Conservation (phyloP, 1,140 invertebrate genomes). For the Dinoponera quadriceps region DNA sequence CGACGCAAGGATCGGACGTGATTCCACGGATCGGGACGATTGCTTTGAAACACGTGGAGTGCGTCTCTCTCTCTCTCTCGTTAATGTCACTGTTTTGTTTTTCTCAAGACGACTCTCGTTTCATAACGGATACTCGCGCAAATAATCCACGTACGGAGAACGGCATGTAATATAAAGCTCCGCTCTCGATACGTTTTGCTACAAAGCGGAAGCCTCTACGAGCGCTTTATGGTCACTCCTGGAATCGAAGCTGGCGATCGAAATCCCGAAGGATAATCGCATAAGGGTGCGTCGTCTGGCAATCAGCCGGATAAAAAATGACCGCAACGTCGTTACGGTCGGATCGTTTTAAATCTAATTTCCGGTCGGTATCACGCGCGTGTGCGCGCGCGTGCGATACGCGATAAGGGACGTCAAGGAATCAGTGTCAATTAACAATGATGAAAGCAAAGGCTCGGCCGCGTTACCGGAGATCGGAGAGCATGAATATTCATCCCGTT, state of each 20-base stretch:
- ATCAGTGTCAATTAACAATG: slow-evolving; percentile 75
- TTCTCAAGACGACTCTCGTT: background rate
- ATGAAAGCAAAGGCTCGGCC: slow-evolving; percentile 75
- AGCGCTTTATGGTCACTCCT: slow-evolving; percentile 1
- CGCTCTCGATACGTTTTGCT: background rate
- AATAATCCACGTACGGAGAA: too few relatives aligned
- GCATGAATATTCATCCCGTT: slow-evolving; percentile 73
- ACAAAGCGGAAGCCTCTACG: slow-evolving; percentile 12
- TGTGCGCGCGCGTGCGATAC: slow-evolving; percentile 33
- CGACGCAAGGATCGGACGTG: background rate
- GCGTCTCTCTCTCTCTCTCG: background rate
- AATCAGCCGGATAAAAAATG: slow-evolving; percentile 67
- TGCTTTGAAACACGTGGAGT: background rate
- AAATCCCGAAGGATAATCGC: slow-evolving; percentile 50
- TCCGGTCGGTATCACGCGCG: slow-evolving; percentile 54
- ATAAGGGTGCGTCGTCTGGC: slow-evolving; percentile 47
- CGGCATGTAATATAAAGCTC: too few relatives aligned
- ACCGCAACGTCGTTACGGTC: slow-evolving; percentile 70
- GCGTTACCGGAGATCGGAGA: slow-evolving; percentile 56
- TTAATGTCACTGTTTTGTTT: background rate
- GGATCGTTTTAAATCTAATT: slow-evolving; percentile 75
- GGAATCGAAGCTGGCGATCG: slow-evolving; percentile 5
- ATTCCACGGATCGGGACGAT: background rate
- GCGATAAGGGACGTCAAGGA: slow-evolving; percentile 70
- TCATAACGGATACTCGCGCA: background rate